Evolutionary conservation across 53 echinoderm and acorn worm species (phyloP).

Genomic region (Temnopleurus reevesii): DNA sequence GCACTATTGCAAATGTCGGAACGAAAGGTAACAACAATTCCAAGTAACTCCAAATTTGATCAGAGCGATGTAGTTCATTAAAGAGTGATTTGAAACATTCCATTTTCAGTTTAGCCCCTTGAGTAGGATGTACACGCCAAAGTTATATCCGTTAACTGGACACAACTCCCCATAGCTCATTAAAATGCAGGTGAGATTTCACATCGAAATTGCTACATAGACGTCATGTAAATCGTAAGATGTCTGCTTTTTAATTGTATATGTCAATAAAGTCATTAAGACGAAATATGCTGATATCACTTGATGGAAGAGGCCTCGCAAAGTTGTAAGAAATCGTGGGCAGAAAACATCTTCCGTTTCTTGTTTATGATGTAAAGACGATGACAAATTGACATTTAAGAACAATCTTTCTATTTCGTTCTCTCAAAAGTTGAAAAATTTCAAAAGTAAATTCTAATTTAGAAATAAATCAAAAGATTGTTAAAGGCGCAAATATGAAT

Average conservation of each 20-base stretch:
- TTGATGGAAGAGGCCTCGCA: neutral
- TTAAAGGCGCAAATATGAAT: too few relatives aligned
- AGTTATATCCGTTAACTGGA: neutral
- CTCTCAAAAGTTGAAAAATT: too few relatives aligned
- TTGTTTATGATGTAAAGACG: neutral
- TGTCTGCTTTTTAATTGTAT: constrained; percentile 29
- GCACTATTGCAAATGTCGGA: too few relatives aligned
- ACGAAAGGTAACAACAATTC: too few relatives aligned
- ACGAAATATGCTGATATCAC: constrained; percentile 27
- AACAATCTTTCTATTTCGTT: too few relatives aligned
- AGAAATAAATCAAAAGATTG: too few relatives aligned
- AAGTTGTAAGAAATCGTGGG: neutral
- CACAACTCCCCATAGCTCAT: neutral
- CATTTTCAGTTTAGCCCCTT: too few relatives aligned
- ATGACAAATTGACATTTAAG: too few relatives aligned
- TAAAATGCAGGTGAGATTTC: neutral
- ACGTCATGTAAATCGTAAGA: constrained; percentile 4
- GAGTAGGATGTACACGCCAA: neutral
- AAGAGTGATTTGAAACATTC: too few relatives aligned
- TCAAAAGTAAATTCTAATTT: too few relatives aligned
- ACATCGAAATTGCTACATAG: neutral
- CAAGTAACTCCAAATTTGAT: too few relatives aligned
- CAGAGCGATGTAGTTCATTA: too few relatives aligned
- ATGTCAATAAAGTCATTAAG: constrained; percentile 23
- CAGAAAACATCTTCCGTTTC: neutral